phyloP scores from a whole-genome alignment of 2,797 vertebrate genomes.

The Morelia viridis region DNA sequence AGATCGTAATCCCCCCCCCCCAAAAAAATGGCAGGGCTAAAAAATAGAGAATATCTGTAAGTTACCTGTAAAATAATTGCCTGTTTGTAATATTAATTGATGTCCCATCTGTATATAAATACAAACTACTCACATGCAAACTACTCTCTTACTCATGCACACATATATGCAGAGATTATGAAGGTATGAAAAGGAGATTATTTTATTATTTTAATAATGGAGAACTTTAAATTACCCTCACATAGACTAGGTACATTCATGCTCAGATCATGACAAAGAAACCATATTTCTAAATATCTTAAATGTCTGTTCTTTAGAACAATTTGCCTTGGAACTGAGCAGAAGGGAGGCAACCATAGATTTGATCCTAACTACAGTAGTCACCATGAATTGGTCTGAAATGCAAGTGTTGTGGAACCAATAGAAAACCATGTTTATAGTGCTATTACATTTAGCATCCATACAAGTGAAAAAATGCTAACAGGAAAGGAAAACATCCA shows the following conservation, averaged over 20 bases:
- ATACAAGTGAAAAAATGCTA: background rate
- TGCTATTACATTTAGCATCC: background rate
- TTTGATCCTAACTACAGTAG: background rate
- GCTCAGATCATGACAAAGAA: background rate
- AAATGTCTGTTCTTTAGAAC: constrained; percentile 10
- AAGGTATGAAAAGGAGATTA: background rate
- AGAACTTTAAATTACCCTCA: background rate
- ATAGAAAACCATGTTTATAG: background rate
- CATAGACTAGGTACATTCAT: background rate
- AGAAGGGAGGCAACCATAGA: background rate
- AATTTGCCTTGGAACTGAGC: background rate
- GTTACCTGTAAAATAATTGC: background rate
- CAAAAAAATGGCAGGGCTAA: background rate
- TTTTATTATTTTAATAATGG: background rate
- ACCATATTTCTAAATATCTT: background rate
- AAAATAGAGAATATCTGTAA: background rate
- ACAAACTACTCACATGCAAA: background rate
- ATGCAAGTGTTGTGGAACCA: background rate
- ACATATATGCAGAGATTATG: background rate
- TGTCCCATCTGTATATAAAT: background rate
- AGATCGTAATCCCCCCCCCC: background rate
- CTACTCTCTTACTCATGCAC: background rate
- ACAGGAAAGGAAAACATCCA: background rate
- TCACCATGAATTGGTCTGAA: background rate
- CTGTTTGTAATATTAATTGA: background rate